Conservation (phyloP, 2,888 invertebrate genomes). For the Parnassius apollo region DNA sequence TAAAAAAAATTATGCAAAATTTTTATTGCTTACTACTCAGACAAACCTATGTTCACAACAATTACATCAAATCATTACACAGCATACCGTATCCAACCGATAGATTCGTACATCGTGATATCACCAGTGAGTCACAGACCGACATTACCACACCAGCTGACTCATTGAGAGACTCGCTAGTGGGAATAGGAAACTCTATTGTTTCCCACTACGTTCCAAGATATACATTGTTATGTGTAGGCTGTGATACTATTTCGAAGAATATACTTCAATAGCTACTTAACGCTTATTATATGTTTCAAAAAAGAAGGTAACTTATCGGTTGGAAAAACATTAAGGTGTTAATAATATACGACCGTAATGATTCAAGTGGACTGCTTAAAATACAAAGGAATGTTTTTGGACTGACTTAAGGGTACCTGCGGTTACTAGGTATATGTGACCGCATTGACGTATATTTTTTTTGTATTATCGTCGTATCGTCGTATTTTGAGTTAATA, state of each 20-base stretch:
- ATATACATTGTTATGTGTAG: slow-evolving; percentile 44
- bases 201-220: slow-evolving; percentile 61
- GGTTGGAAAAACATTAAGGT: neutral
- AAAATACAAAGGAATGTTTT: neutral
- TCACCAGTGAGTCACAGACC: slow-evolving; percentile 63
- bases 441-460: too few species aligned
- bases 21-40: neutral
- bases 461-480: too few species aligned
- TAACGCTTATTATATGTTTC: neutral
- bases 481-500: too few species aligned
- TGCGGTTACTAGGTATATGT: neutral
- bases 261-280: slow-evolving; percentile 5
- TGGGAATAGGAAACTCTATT: slow-evolving; percentile 69
- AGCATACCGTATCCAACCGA: slow-evolving; percentile 45
- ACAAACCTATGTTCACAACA: slow-evolving; percentile 10
- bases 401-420: neutral
- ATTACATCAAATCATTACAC: slow-evolving; percentile 26
- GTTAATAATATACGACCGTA: neutral
- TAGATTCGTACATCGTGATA: slow-evolving; percentile 54
- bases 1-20: neutral
- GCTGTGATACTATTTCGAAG: slow-evolving; percentile 12
- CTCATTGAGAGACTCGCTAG: slow-evolving; percentile 58
- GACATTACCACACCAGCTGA: slow-evolving; percentile 73
- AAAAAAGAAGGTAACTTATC: neutral
- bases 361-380: neutral